Evolutionary conservation across 2,888 invertebrate genomes (phyloP), one percentile per base, ranked within the genome.

Genomic region (Dendrolimus pini): DNA sequence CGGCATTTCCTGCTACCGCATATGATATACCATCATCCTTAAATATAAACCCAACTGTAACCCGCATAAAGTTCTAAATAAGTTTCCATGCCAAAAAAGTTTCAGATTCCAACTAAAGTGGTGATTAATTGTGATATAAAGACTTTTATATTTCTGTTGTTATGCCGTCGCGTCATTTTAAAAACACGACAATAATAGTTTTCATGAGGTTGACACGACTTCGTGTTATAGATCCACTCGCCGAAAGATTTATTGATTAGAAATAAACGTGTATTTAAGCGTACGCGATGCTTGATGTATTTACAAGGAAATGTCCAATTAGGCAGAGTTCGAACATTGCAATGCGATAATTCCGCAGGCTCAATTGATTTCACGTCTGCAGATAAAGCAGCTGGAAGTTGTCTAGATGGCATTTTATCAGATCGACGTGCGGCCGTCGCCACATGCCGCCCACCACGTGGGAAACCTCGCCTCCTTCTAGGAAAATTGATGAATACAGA

Each of bases 101-200:
- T 71, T 66, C 64, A 63, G 64, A 66, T 73, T 72, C 71, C 65
- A 70, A 73, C 76, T 77, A 79, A 83, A 85, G 76, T 80, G 83
- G 84, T 87, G 89, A 90, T 89, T 88, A 89, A 90, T 89, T 80
- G 83, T 80, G 80, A 81, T 85, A 83, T 89, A 82, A 88, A 85
- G 80, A 82, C 75, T 82, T 85, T 83, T 84, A 84, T 84, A 84
- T 82, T 80, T 83, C 77, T 85, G 82, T 85, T 85, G 82, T 84
- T 81, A 77, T 83, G 78, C 74, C 64, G 79, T 74, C 78, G 76
- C 77, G 77, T 80, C 82, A 83, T 82, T 81, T 82, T 78, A 75
- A 78, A 79, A 77, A 70, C 69, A 72, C 71, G 75, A 77, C 77
- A 82, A 76, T 76, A 47, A 47, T 47, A 47, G 76, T 69, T 72